Evolutionary conservation across 2,113 vertebrate species (phyloP).

Genomic region (Marmota monax): DNA sequence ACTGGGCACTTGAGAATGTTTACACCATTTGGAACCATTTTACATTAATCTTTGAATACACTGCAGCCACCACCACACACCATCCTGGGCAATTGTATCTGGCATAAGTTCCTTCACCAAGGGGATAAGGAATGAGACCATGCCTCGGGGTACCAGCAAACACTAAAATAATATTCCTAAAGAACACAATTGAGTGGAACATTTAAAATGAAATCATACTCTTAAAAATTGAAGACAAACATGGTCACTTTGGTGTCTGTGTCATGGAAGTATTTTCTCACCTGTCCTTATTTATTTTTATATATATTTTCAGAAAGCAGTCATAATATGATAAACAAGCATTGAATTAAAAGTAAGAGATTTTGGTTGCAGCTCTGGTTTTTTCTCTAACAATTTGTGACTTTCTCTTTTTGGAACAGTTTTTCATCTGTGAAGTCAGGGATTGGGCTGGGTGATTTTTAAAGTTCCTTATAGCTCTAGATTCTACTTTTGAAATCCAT

Average conservation of each 20-base stretch:
- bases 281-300: background rate
- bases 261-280: background rate
- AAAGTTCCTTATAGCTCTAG: background rate
- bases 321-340: background rate
- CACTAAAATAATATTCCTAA: conserved; percentile 96
- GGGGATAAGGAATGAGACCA: conserved; percentile 97
- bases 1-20: conserved; percentile 94
- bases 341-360: background rate
- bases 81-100: conserved; percentile 96
- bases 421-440: background rate
- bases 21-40: conserved; percentile 90
- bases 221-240: background rate
- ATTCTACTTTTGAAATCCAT: conserved; percentile 5
- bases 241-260: background rate
- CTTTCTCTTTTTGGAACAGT: background rate
- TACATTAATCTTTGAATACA: conserved; percentile 97
- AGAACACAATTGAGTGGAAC: conserved; percentile 63
- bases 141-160: conserved; percentile 95
- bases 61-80: conserved; percentile 99
- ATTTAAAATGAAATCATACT: conserved; percentile 6
- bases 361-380: background rate
- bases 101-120: conserved; percentile 93
- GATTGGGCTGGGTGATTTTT: background rate
- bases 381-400: background rate
- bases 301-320: background rate